These are phyloP conservation scores for Nannoperca obscura DNA, from an alignment of 2,797 vertebrate species.

Conservation along the genomic window DNA sequence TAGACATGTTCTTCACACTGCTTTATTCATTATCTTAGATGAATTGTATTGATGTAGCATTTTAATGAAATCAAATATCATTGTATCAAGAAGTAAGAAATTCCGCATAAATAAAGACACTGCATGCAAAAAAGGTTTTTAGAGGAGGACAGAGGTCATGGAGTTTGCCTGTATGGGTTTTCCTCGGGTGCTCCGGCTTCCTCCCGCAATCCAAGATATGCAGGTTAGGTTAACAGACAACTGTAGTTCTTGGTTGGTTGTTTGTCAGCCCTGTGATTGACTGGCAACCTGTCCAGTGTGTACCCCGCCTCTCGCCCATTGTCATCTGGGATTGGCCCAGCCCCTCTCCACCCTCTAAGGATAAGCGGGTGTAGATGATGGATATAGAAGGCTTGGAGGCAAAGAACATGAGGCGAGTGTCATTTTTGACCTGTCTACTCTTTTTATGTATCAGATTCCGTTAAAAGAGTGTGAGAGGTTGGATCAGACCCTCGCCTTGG, in stretches of 20 bases:
- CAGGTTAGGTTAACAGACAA: too few relatives aligned
- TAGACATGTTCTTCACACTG: not conserved
- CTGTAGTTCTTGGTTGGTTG: too few relatives aligned
- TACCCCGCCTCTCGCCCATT: too few relatives aligned
- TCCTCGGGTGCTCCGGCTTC: too few relatives aligned
- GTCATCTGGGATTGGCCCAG: too few relatives aligned
- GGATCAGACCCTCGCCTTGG: constrained; percentile 88
- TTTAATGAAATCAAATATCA: not conserved
- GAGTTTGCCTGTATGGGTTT: too few relatives aligned
- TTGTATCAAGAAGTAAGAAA: not conserved
- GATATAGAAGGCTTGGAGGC: not conserved
- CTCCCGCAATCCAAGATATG: too few relatives aligned
- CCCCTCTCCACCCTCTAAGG: too few relatives aligned
- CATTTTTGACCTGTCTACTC: not conserved
- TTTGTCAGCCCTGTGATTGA: too few relatives aligned
- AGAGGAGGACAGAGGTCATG: not conserved
- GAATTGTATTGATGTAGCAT: not conserved
- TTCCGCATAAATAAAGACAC: not conserved
- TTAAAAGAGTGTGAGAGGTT: constrained; percentile 85
- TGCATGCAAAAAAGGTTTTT: not conserved
- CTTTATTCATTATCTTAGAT: not conserved
- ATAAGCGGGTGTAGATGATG: too few relatives aligned
- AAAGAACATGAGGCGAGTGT: not conserved
- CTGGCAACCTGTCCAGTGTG: too few relatives aligned
- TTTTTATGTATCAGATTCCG: constrained; percentile 68